Base-by-base conservation (phyloP, 2,888 invertebrate species). In the Lepas anatifera region DNA sequence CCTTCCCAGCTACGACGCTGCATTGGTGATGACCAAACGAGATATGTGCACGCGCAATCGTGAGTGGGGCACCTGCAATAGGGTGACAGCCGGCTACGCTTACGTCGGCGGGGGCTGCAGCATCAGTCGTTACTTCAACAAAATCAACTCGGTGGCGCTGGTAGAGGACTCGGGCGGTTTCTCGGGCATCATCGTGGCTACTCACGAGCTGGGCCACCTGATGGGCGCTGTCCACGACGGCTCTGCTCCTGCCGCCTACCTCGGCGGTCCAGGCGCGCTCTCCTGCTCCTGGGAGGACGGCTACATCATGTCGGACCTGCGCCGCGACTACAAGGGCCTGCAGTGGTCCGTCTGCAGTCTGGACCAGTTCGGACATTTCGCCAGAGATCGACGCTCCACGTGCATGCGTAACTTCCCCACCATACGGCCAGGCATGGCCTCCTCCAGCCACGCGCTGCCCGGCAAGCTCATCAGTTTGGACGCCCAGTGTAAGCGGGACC, bases 171-270 rank as follows among this genome's bases (percentile, higher is more conserved):
- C 50, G 37, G 69, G 69, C n/a, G 69, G 69, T 6, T 69, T 58
- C 37, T 69, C 69, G 18, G 69, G 69, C 22, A 52, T 58, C 13
- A 58, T 69, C 43, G 69, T 69, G 39, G 69, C 58, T 18, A 41
- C 52, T 3, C 52, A 69, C 41, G 69, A 69, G 69, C n/a, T 69
- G 58, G 69, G 69, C 22, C 69, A 69, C 39, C 52, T 69, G 22
- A 46, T 69, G 32, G 69, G 69, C 22, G 32, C 69, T n/a, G 69
- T 69, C 37, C 69, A 69, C 58, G 69, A 69, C 58, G 69, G 69
- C n/a, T 52, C 50, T 0, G 32, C 50, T 11, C 32, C 69, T 0
- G 48, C 69, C 22, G 35, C 52, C 25, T 69, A 69, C 69, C 29
- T 69, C 22, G 58, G 69, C 32, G 69, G 69, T 3, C 50, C 69